phyloP scores from a whole-genome alignment of 1,140 invertebrate species.

The Drusus annulatus region DNA sequence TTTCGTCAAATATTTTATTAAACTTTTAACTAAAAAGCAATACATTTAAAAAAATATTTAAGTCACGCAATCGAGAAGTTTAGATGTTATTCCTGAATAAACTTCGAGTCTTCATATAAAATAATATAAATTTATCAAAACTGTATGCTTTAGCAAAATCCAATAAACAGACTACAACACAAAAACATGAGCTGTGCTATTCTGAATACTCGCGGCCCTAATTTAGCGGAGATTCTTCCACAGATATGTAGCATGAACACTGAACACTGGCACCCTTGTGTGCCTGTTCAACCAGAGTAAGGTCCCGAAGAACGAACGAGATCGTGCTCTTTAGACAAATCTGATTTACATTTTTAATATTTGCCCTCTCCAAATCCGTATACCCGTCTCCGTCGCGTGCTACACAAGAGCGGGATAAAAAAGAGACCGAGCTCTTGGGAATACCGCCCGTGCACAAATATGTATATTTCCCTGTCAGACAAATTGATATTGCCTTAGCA shows the following conservation, averaged over 20 bases:
- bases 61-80: no score
- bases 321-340: slow-evolving; percentile 49
- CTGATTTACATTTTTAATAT: slow-evolving; percentile 59
- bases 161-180: no score
- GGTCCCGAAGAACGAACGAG: slow-evolving; percentile 2
- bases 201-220: no score
- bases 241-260: slow-evolving; percentile 5
- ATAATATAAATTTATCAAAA: no score
- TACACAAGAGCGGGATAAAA: background rate
- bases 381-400: slow-evolving; percentile 5
- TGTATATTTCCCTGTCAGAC: slow-evolving; percentile 55
- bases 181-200: no score
- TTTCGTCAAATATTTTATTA: no score
- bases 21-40: no score
- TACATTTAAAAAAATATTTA: no score
- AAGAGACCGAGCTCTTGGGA: background rate
- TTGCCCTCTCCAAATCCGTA: slow-evolving; percentile 29
- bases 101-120: no score
- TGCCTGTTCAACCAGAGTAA: background rate
- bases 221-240: no score
- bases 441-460: slow-evolving; percentile 49
- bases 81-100: no score
- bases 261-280: background rate
- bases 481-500: slow-evolving; percentile 59
- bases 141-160: no score